Evolutionary conservation across 1,140 invertebrate genomes (phyloP), one percentile per base, ranked within the genome.

Genomic region (Campoletis sonorensis): DNA sequence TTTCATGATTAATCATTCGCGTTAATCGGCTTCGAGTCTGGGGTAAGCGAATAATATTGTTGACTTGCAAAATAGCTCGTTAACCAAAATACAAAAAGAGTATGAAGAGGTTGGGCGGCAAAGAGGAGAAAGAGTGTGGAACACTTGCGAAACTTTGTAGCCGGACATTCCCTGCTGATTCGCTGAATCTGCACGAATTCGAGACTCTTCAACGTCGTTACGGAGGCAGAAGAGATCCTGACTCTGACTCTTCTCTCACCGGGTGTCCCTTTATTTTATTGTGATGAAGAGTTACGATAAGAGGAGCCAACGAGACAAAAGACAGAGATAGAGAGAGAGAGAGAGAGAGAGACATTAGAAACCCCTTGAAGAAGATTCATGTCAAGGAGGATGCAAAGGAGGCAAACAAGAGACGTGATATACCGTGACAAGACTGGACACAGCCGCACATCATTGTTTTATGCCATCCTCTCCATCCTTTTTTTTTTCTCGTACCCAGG

Each of bases 401-500:
- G 23, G n/a, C 26, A 30, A 33, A 26, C 27, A 54, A 26, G 26
- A 37, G 73, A 21, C 49, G n/a, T 77, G 27, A 61, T 49, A 77
- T 58, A 77, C 73, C 73, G 18, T 61, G 73, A 75, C 72, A 75
- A 26, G 13, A 26, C 45, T 49, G 51, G 54, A 77, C 73, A 77
- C 54, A 54, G 51, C 73, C 54, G 73, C 73, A 77, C 54, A 77
- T 64, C 73, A 77, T 77, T 77, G 73, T 64, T 77, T 77, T 77
- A 77, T 77, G 73, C 73, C 54, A 4, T 77, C 40, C 67, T 27
- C 73, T 61, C 16, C 40, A 37, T 18, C 21, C 40, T 8, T 21
- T 72, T 49, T 72, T 49, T 37, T 64, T n/a, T n/a, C 61, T 64
- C 61, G 13, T 64, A 23, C 61, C 23, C 4, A 27, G 10, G 3